Conservation (phyloP, 2,797 vertebrate genomes). For the Falco peregrinus region DNA sequence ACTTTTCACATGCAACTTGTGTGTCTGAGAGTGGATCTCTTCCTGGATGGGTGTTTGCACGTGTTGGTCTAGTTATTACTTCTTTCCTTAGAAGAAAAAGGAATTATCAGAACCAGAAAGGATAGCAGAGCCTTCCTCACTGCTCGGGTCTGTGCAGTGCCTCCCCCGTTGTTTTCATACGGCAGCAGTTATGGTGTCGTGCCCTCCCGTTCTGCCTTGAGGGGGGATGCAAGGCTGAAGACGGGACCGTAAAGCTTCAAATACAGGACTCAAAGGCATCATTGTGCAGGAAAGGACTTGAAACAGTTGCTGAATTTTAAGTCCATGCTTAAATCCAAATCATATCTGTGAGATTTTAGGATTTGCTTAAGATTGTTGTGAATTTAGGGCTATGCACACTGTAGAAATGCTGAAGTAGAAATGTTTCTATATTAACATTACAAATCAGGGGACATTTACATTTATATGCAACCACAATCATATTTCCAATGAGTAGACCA, state of each 20-base stretch:
- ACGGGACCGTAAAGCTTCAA: background rate
- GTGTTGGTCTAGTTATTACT: background rate
- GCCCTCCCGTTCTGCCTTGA: background rate
- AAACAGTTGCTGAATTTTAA: background rate
- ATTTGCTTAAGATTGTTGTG: background rate
- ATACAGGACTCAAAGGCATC: background rate
- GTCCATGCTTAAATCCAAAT: background rate
- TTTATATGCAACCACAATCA: background rate
- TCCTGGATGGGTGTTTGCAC: background rate
- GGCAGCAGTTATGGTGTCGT: fast-evolving
- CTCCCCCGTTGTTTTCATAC: background rate
- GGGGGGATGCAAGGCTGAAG: background rate
- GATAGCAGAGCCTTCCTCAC: background rate
- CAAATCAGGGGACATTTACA: background rate
- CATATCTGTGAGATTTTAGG: background rate
- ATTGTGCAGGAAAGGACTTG: background rate
- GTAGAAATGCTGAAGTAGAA: background rate
- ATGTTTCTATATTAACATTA: background rate
- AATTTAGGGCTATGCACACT: background rate
- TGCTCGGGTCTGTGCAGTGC: fast-evolving
- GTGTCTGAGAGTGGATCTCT: background rate
- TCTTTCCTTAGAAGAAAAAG: background rate
- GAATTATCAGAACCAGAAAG: background rate
- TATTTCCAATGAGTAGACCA: background rate
- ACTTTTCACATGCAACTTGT: background rate